Evolutionary conservation across 2,888 invertebrate genomes (phyloP).

Genomic region (Desoria tigrina): DNA sequence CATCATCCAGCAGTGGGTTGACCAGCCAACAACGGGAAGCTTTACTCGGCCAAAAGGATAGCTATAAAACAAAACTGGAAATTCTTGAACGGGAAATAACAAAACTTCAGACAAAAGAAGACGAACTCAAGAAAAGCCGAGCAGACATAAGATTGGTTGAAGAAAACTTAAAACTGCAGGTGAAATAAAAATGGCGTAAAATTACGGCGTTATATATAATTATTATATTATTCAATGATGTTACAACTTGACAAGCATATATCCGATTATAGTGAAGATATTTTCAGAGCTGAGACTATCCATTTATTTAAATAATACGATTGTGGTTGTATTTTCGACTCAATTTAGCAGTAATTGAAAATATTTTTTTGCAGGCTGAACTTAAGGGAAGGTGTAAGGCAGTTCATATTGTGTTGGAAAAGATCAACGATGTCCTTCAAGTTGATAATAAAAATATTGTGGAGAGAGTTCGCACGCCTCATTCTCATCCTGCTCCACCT

Average conservation of each 20-base stretch:
- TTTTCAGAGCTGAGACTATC: constrained; percentile 1
- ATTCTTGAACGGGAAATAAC: constrained; percentile 76
- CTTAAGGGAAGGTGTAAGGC: constrained; percentile 78
- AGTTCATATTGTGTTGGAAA: constrained; percentile 82
- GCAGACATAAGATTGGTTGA: constrained; percentile 55
- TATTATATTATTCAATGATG: constrained; percentile 27
- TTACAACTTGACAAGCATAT: constrained; percentile 42
- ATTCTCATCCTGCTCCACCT: constrained; percentile 32
- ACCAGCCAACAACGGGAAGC: constrained; percentile 71
- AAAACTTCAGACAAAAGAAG: constrained; percentile 74
- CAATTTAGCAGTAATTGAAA: not conserved
- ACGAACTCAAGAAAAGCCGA: constrained; percentile 67
- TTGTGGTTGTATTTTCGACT: not conserved
- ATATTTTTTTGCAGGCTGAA: constrained; percentile 65
- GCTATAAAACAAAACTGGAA: constrained; percentile 74
- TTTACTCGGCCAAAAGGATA: constrained; percentile 75
- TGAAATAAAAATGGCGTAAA: constrained; percentile 58
- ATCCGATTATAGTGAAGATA: constrained; percentile 26
- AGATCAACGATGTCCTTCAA: constrained; percentile 81
- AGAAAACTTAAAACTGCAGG: constrained; percentile 83
- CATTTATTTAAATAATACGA: constrained; percentile 6
- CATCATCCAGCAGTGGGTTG: constrained; percentile 18
- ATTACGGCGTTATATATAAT: not conserved
- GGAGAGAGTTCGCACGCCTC: constrained; percentile 31
- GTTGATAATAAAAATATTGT: constrained; percentile 60